A percentile compares a stretch with the other conserved stretches of the same genome.
phyloP scores from a whole-genome alignment of 2,888 invertebrate genomes.

The Sacculina carcini region DNA sequence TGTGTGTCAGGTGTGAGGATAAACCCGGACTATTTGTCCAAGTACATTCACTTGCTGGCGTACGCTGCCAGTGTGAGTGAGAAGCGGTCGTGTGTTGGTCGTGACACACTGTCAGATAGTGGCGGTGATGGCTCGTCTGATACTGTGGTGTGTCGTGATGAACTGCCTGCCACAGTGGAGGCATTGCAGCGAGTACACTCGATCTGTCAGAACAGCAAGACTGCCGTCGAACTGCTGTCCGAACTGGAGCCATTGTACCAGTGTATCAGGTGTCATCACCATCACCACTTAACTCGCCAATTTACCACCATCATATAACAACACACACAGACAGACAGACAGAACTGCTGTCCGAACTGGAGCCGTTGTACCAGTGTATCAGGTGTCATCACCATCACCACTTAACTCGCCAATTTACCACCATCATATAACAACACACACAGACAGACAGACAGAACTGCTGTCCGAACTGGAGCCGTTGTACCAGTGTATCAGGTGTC shows the following conservation, averaged over 20 bases:
- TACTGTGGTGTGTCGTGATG: slow-evolving; percentile 44
- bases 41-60: slow-evolving; percentile 78
- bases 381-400: no score
- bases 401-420: no score
- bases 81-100: slow-evolving; percentile 20
- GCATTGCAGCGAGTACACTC: slow-evolving; percentile 81
- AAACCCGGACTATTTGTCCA: slow-evolving; percentile 87
- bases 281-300: slow-evolving; percentile 5
- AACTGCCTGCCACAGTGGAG: slow-evolving; percentile 63
- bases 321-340: no score
- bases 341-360: no score
- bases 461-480: no score
- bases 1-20: slow-evolving; percentile 22
- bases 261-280: slow-evolving; percentile 40
- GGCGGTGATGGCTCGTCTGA: slow-evolving; percentile 5
- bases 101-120: slow-evolving; percentile 20
- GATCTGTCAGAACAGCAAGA: slow-evolving; percentile 68
- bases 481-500: no score
- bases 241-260: slow-evolving; percentile 73
- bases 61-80: slow-evolving; percentile 88
- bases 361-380: no score
- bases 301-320: no score
- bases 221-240: slow-evolving; percentile 73
- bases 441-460: no score
- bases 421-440: no score